Conservation (phyloP, 2,113 vertebrate species). For the Ancistrus triradiatus region DNA sequence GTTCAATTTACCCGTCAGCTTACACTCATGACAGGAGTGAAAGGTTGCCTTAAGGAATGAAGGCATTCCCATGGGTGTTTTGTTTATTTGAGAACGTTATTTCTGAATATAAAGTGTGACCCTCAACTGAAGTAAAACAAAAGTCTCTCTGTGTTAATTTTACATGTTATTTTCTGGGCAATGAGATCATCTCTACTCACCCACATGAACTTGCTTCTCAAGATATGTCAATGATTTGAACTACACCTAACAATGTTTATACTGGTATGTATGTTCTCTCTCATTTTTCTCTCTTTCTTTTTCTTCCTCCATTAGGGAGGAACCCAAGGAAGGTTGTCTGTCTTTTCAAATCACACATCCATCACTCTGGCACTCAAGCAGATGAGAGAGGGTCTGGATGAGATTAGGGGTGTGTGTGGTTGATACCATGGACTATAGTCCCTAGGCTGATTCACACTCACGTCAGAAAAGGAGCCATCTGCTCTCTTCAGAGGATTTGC, state of each 20-base stretch:
- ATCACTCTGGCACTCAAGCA: slow-evolving; percentile 46
- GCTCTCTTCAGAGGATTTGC: slow-evolving; percentile 45
- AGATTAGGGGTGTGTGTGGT: slow-evolving; percentile 34
- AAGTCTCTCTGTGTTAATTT: slow-evolving; percentile 33
- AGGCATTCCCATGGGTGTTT: slow-evolving; percentile 6
- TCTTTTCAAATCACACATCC: slow-evolving; percentile 46
- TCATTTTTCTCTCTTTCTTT: slow-evolving; percentile 18
- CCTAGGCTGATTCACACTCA: slow-evolving; percentile 38
- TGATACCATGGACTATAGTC: slow-evolving; percentile 36
- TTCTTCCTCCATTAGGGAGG: slow-evolving; percentile 17
- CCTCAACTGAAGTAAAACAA: slow-evolving; percentile 27
- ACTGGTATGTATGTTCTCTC: slow-evolving; percentile 15
- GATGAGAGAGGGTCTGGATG: slow-evolving; percentile 33
- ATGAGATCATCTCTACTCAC: slow-evolving; percentile 33
- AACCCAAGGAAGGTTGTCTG: slow-evolving; percentile 37
- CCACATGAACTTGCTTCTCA: slow-evolving; percentile 39
- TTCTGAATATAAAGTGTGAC: slow-evolving; percentile 28
- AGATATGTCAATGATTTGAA: slow-evolving; percentile 35
- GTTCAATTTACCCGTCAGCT: slow-evolving; percentile 18
- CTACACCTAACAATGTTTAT: slow-evolving; percentile 34
- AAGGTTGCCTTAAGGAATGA: slow-evolving; percentile 13
- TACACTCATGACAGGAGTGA: slow-evolving; percentile 7
- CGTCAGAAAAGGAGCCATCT: slow-evolving; percentile 45
- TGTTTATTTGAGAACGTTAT: slow-evolving; percentile 31
- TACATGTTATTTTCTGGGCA: slow-evolving; percentile 35